Conservation (phyloP, 2,797 vertebrate species). For the Anniella stebbinsi region DNA sequence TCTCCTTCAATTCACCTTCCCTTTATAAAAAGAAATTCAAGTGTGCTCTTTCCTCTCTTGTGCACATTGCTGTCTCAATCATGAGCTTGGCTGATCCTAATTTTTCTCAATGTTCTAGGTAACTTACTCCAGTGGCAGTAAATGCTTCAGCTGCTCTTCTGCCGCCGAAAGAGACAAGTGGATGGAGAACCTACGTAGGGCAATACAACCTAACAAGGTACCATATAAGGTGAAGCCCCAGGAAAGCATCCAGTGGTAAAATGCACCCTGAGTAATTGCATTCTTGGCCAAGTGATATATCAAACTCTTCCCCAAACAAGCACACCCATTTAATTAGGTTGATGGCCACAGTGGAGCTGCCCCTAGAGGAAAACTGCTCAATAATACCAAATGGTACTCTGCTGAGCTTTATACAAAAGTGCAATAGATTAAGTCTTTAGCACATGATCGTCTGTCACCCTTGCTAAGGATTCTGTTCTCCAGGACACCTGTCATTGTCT, state of each 20-base stretch:
- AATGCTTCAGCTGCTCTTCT: slow-evolving; percentile 95
- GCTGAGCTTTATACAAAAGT: background rate
- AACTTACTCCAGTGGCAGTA: slow-evolving; percentile 92
- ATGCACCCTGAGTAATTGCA: slow-evolving; percentile 51
- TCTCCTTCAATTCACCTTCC: background rate
- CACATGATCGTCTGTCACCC: fast-evolving
- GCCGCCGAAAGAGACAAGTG: slow-evolving; percentile 96
- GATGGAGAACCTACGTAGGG: slow-evolving; percentile 97
- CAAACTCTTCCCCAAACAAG: slow-evolving; percentile 52
- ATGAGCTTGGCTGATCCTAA: slow-evolving; percentile 48
- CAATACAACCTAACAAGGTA: slow-evolving; percentile 97
- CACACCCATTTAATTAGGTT: slow-evolving; percentile 55
- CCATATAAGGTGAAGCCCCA: slow-evolving; percentile 23
- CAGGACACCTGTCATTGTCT: background rate
- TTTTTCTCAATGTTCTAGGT: slow-evolving; percentile 82
- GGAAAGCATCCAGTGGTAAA: slow-evolving; percentile 45
- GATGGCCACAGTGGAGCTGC: background rate
- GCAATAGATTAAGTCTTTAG: slow-evolving; percentile 46
- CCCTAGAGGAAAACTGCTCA: slow-evolving; percentile 10
- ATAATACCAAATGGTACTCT: background rate
- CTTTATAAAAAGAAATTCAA: background rate
- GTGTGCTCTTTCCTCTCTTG: slow-evolving; percentile 6
- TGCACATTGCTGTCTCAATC: slow-evolving; percentile 6
- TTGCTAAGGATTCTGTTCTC: slow-evolving; percentile 22
- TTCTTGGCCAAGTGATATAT: slow-evolving; percentile 45